phyloP scores from a whole-genome alignment of 2,888 invertebrate species.

The Drosophila picticornis region DNA sequence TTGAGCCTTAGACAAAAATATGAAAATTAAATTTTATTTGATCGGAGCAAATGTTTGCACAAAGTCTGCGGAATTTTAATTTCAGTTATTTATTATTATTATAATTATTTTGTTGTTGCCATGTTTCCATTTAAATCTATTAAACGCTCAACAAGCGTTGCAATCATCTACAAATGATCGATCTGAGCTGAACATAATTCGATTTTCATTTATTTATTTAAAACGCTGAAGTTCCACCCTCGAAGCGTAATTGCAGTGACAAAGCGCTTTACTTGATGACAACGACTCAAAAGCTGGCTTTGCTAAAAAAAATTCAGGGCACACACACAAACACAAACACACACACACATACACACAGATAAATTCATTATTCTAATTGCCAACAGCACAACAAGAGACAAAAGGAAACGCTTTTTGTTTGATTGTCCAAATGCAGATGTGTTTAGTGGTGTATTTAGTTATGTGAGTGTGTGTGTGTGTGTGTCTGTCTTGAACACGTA shows the following conservation, averaged over 20 bases:
- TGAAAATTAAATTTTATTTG: neutral
- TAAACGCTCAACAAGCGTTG: too few relatives aligned
- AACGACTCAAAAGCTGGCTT: constrained; percentile 39
- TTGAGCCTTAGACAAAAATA: too few relatives aligned
- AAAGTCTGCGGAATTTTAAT: neutral
- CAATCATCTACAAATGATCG: neutral
- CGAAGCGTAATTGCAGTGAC: constrained; percentile 3
- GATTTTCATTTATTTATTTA: too few relatives aligned
- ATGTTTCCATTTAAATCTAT: too few relatives aligned
- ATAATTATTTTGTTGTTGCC: neutral
- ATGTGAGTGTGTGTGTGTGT: constrained; percentile 6
- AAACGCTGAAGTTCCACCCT: neutral
- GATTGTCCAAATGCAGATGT: constrained; percentile 13
- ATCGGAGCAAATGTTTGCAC: neutral
- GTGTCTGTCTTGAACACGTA: constrained; percentile 23
- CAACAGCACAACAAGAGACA: neutral
- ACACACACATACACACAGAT: neutral
- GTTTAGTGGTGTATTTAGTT: too few relatives aligned
- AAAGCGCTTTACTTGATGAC: constrained; percentile 6
- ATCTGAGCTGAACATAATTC: neutral
- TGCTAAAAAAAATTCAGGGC: constrained; percentile 17
- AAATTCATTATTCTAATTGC: constrained; percentile 37
- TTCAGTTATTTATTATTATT: neutral
- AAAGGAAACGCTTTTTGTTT: neutral
- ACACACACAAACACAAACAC: neutral